Conservation (phyloP, 2,113 vertebrate species). For the Ceuthmochares aereus region DNA sequence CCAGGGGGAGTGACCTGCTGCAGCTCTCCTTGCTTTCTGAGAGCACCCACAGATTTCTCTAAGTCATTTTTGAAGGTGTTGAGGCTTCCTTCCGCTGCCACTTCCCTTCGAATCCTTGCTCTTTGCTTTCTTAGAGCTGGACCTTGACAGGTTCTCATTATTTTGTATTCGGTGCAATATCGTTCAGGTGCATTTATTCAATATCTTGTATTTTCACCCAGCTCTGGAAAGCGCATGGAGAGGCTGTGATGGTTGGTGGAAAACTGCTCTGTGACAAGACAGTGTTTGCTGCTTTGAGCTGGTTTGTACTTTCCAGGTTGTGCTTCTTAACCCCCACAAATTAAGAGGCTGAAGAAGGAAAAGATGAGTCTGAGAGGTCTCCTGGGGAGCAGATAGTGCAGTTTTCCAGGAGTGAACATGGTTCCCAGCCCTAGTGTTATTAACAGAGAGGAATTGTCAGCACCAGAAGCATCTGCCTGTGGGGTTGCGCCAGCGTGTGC, state of each 20-base stretch:
- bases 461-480: accelerated
- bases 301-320: accelerated
- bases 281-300: not conserved
- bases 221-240: accelerated
- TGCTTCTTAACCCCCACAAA: not conserved
- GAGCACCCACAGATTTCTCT: not conserved
- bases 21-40: not conserved
- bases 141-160: not conserved
- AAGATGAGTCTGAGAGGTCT: not conserved
- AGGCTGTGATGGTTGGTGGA: accelerated
- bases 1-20: accelerated
- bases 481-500: accelerated
- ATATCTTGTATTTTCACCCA: not conserved
- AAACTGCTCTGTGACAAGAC: too few species aligned
- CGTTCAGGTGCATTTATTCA: accelerated
- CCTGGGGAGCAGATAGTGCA: accelerated
- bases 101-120: not conserved
- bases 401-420: accelerated
- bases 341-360: not conserved
- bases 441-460: accelerated
- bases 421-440: not conserved
- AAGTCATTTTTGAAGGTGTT: not conserved
- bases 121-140: not conserved
- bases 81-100: not conserved
- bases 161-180: accelerated